These are phyloP conservation scores for Syngnathus scovelli DNA, from an alignment of 2,113 vertebrate genomes.

Conservation along the genomic window DNA sequence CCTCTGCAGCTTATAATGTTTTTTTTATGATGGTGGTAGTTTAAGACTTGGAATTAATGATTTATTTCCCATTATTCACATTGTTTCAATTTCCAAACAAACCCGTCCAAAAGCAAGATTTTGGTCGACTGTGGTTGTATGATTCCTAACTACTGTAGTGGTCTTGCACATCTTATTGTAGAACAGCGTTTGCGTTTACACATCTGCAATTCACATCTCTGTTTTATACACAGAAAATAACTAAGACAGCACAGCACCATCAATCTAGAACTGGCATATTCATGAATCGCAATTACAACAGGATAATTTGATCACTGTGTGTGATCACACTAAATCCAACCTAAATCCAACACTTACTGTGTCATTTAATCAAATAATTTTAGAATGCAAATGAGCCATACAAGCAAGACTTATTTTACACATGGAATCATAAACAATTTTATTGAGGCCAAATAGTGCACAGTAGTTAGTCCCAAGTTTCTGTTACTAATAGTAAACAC, in stretches of 20 bases:
- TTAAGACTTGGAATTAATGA: no score
- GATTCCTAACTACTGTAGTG: no score
- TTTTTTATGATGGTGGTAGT: no score
- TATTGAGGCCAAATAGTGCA: slow-evolving; percentile 20
- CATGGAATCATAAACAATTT: slow-evolving; percentile 34
- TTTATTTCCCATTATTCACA: no score
- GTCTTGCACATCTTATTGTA: no score
- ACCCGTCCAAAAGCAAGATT: no score
- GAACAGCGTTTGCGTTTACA: no score
- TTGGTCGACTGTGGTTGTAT: no score
- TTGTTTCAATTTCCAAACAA: no score
- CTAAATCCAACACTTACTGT: slow-evolving; percentile 37
- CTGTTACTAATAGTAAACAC: neutral
- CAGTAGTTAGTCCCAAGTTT: no score
- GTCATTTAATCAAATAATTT: slow-evolving; percentile 44
- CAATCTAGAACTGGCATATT: slow-evolving; percentile 23
- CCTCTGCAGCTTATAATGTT: no score
- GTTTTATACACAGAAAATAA: slow-evolving; percentile 8
- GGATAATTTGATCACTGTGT: slow-evolving; percentile 32
- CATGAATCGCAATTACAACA: slow-evolving; percentile 34
- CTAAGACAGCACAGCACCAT: slow-evolving; percentile 23
- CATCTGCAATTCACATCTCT: slow-evolving; percentile 24
- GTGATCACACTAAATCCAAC: slow-evolving; percentile 44
- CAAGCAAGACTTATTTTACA: slow-evolving; percentile 48
- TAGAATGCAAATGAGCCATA: slow-evolving; percentile 54